Percentiles rank a stretch among this genome's conserved stretches.
Evolutionary conservation across 2,888 invertebrate species (phyloP).

Genomic region (Choristoneura rosaceana): DNA sequence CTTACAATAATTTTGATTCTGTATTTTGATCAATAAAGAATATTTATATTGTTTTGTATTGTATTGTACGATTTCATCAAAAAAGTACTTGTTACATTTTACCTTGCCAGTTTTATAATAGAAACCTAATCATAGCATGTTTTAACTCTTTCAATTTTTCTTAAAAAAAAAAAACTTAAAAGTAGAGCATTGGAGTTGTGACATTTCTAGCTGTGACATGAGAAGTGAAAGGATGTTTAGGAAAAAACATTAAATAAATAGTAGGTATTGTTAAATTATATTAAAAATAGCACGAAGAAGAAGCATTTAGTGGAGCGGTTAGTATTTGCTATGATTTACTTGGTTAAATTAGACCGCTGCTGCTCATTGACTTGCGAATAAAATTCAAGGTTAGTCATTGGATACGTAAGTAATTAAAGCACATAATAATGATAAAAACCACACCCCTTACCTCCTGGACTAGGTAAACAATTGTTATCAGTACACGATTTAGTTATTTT

Average conservation of each 20-base stretch:
- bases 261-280: conserved; percentile 13
- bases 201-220: conserved; percentile 55
- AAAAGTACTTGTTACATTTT: conserved; percentile 9
- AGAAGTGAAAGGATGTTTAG: conserved; percentile 36
- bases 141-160: conserved; percentile 19
- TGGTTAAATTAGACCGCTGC: background rate
- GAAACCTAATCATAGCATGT: background rate
- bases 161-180: conserved; percentile 26
- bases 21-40: too few species aligned
- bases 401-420: conserved; percentile 42
- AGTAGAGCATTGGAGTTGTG: conserved; percentile 49
- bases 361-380: conserved; percentile 20
- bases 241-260: conserved; percentile 8
- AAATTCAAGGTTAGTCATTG: conserved; percentile 67
- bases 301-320: background rate
- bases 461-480: conserved; percentile 73
- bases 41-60: too few species aligned
- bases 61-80: too few species aligned
- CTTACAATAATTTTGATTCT: too few species aligned
- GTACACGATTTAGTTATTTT: conserved; percentile 66
- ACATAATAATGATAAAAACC: conserved; percentile 47
- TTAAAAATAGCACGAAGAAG: background rate
- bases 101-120: background rate
- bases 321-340: background rate
- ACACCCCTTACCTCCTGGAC: conserved; percentile 73